These are phyloP conservation scores for Protomyctophum bolini DNA, from an alignment of 2,113 vertebrate species.

Conservation along the genomic window DNA sequence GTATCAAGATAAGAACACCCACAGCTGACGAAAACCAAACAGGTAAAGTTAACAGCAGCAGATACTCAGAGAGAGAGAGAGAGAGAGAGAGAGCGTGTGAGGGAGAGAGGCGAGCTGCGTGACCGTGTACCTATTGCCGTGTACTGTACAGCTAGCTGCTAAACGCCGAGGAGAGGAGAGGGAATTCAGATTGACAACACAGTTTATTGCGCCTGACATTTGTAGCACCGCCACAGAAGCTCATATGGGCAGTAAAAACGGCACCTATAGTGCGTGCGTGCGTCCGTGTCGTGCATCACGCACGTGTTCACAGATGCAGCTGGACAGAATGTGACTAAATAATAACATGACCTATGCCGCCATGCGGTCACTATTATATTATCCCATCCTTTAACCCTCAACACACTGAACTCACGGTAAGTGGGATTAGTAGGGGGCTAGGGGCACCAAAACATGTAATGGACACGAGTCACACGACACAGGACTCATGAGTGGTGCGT, in stretches of 20 bases:
- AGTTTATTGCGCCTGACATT: conserved; percentile 80
- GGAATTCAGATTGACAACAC: conserved; percentile 66
- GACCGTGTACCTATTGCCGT: too few species aligned
- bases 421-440: too few species aligned
- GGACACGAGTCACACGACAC: too few species aligned
- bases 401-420: neutral
- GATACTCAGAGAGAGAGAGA: neutral
- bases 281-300: neutral
- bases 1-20: neutral
- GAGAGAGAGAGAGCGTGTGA: neutral
- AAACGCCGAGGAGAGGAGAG: conserved; percentile 52
- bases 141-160: conserved; percentile 46
- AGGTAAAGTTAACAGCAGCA: neutral
- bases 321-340: conserved; percentile 68
- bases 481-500: too few species aligned
- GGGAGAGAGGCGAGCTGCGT: neutral
- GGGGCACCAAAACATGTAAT: too few species aligned
- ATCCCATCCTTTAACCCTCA: conserved; percentile 43
- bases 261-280: conserved; percentile 60
- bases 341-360: conserved; percentile 73
- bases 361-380: conserved; percentile 45
- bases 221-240: conserved; percentile 54
- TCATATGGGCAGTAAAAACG: conserved; percentile 63
- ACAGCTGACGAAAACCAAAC: neutral
- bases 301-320: conserved; percentile 53